A percentile compares a stretch with the other conserved stretches of the same genome.
phyloP scores from a whole-genome alignment of 2,888 invertebrate genomes.

The Plagodis dolabraria region DNA sequence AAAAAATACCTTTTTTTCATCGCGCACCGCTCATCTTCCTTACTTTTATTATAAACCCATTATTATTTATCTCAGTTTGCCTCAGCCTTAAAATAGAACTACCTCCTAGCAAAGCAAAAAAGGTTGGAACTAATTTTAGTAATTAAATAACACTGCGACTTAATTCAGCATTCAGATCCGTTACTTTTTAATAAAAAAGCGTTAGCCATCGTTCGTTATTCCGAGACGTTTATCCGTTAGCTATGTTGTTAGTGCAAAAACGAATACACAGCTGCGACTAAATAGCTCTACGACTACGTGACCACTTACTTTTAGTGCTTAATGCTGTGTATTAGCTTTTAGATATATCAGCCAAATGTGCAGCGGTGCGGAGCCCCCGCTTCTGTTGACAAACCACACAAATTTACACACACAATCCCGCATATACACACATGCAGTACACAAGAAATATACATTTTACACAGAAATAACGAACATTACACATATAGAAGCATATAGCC shows the following conservation, averaged over 20 bases:
- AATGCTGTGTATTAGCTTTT: slow-evolving; percentile 53
- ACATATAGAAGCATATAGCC: background rate
- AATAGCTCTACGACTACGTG: slow-evolving; percentile 16
- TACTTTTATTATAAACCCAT: too few relatives aligned
- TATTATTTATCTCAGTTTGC: too few relatives aligned
- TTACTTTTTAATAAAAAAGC: too few relatives aligned
- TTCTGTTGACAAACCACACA: slow-evolving; percentile 67
- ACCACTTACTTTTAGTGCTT: slow-evolving; percentile 65
- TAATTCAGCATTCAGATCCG: too few relatives aligned
- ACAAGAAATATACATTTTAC: background rate
- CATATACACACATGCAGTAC: slow-evolving; percentile 38
- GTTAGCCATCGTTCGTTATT: too few relatives aligned
- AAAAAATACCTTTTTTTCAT: too few relatives aligned
- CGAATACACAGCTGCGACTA: slow-evolving; percentile 31
- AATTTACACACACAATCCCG: slow-evolving; percentile 49
- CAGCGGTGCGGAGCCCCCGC: slow-evolving; percentile 48
- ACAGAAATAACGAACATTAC: slow-evolving; percentile 6
- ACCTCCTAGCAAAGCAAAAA: too few relatives aligned
- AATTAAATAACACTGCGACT: too few relatives aligned
- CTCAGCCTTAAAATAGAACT: too few relatives aligned
- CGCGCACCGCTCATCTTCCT: too few relatives aligned
- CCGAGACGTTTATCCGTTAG: too few relatives aligned
- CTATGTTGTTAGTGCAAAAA: slow-evolving; percentile 27
- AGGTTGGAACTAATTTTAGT: too few relatives aligned
- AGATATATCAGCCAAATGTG: slow-evolving; percentile 55